Evolutionary conservation across 2,797 vertebrate genomes (phyloP).

Genomic region (Cuniculus paca): DNA sequence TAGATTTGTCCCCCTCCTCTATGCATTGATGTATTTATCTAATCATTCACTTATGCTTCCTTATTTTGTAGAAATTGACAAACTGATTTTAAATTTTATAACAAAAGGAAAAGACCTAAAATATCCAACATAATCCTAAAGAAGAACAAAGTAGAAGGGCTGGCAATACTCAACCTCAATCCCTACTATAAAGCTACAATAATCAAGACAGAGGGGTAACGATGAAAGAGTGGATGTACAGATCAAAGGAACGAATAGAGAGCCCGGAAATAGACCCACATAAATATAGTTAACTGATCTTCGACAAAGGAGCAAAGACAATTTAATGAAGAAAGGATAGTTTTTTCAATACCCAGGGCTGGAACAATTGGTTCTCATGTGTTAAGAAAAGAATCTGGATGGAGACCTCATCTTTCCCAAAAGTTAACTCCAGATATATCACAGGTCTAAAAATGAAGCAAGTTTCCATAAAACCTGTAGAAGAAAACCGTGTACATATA

Average conservation of each 20-base stretch:
- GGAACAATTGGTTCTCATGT: not conserved
- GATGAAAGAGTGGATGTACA: fast-evolving
- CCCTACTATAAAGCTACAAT: not conserved
- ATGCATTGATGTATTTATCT: not conserved
- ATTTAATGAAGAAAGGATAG: not conserved
- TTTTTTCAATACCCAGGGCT: not conserved
- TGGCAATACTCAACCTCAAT: not conserved
- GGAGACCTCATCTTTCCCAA: not conserved
- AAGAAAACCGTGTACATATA: not conserved
- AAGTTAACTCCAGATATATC: not conserved
- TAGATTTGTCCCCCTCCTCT: not conserved
- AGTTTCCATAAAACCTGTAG: not conserved
- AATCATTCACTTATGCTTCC: not conserved
- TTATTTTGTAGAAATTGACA: not conserved
- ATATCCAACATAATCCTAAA: not conserved
- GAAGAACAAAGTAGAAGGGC: not conserved
- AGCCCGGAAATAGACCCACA: not conserved
- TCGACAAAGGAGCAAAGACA: not conserved
- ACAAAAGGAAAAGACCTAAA: not conserved
- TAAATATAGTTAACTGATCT: too few species aligned
- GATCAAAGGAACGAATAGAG: not conserved
- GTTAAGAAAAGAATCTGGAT: not conserved
- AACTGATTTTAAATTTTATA: not conserved
- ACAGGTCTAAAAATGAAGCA: not conserved
- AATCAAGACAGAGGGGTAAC: not conserved